phyloP scores from a whole-genome alignment of 1,140 invertebrate species.

The Drosophila melanica region DNA sequence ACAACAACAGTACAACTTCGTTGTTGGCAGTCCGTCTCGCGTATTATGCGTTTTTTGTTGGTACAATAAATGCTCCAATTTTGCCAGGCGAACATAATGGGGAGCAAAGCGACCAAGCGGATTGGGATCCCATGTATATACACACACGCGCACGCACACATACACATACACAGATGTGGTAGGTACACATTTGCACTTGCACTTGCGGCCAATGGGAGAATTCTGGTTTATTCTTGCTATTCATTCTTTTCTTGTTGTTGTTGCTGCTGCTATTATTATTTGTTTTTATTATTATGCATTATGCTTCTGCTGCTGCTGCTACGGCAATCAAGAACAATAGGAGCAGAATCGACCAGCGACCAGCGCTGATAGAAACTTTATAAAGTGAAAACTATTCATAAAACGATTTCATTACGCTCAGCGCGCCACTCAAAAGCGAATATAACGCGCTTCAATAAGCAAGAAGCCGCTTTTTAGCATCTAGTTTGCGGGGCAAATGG shows the following conservation, averaged over 20 bases:
- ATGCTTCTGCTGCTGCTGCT: constrained; percentile 10
- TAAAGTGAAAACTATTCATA: constrained; percentile 37
- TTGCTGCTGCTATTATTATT: constrained; percentile 22
- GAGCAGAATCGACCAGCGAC: constrained; percentile 21
- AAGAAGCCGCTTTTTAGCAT: constrained; percentile 26
- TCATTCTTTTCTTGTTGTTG: constrained; percentile 10
- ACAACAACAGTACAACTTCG: constrained; percentile 19
- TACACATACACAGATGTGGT: constrained; percentile 12
- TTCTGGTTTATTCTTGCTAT: constrained; percentile 43
- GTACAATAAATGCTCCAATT: constrained; percentile 81
- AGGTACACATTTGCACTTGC: constrained; percentile 41
- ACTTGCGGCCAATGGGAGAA: constrained; percentile 38
- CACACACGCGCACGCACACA: constrained; percentile 7
- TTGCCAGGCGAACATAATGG: constrained; percentile 73
- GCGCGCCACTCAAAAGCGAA: constrained; percentile 29
- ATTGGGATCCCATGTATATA: constrained; percentile 29
- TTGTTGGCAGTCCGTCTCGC: constrained; percentile 40
- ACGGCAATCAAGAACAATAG: constrained; percentile 32
- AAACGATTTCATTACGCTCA: constrained; percentile 15
- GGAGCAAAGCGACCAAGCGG: constrained; percentile 30
- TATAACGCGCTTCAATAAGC: constrained; percentile 21
- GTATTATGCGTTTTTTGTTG: constrained; percentile 71
- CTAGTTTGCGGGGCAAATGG: not conserved
- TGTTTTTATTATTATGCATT: constrained; percentile 43
- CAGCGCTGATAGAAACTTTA: constrained; percentile 9